Conservation (phyloP, 1,140 invertebrate genomes). For the Neuroterus valhalla region DNA sequence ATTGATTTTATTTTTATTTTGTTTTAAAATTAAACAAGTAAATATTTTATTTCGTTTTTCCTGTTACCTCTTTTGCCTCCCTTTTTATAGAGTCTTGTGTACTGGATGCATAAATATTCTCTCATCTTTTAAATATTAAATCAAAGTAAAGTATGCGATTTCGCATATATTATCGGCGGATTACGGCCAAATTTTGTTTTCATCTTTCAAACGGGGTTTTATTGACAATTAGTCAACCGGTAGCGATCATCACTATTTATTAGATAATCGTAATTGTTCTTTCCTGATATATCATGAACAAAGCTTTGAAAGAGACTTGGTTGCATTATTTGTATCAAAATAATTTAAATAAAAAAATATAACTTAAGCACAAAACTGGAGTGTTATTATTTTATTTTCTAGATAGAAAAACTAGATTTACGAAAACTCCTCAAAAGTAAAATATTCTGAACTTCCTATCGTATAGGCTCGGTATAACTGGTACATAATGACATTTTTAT, state of each 20-base stretch:
- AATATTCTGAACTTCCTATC: too few species aligned
- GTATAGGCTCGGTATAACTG: too few species aligned
- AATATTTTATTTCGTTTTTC: background rate
- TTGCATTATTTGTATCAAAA: slow-evolving; percentile 61
- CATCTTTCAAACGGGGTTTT: background rate
- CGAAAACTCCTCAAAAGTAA: too few species aligned
- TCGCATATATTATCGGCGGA: too few species aligned
- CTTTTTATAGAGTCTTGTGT: background rate
- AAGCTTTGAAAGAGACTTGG: slow-evolving; percentile 53
- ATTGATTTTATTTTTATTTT: slow-evolving; percentile 36
- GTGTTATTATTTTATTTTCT: background rate
- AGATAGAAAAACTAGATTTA: too few species aligned
- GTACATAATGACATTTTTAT: too few species aligned
- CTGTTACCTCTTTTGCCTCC: background rate
- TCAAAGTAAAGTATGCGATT: background rate
- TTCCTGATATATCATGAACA: slow-evolving; percentile 41
- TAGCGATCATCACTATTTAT: slow-evolving; percentile 32
- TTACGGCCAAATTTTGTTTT: background rate
- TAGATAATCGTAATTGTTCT: slow-evolving; percentile 23
- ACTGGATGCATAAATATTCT: background rate
- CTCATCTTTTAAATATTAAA: slow-evolving; percentile 5
- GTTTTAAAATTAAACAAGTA: slow-evolving; percentile 7
- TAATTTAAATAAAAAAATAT: slow-evolving; percentile 53
- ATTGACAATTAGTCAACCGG: background rate
- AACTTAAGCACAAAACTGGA: slow-evolving; percentile 13